phyloP scores from a whole-genome alignment of 2,888 invertebrate species.

The Lysandra bellargus region DNA sequence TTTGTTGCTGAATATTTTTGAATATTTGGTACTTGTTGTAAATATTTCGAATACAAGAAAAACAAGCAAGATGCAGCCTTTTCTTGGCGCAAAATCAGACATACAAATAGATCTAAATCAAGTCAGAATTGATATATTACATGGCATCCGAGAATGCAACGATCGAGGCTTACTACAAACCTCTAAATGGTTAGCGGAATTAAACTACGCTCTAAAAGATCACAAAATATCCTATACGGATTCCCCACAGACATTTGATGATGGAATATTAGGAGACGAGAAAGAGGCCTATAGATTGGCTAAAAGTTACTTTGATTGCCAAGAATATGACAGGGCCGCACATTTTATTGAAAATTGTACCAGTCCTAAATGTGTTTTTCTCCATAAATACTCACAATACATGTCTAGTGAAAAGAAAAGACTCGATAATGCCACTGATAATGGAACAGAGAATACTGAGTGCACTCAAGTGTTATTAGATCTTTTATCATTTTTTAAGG shows the following conservation, averaged over 20 bases:
- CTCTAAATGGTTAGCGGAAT: constrained; percentile 93
- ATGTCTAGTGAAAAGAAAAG: constrained; percentile 95
- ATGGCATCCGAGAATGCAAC: constrained; percentile 83
- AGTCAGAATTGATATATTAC: constrained; percentile 67
- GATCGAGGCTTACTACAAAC: constrained; percentile 89
- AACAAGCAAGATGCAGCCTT: constrained; percentile 53
- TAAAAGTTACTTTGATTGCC: constrained; percentile 93
- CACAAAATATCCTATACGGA: constrained; percentile 81
- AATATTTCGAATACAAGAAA: not conserved
- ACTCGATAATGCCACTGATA: constrained; percentile 84
- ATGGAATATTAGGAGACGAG: constrained; percentile 80
- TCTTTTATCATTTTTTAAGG: constrained; percentile 72
- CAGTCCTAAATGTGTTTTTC: constrained; percentile 87
- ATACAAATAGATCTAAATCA: constrained; percentile 68
- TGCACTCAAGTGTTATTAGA: constrained; percentile 70
- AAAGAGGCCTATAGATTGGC: constrained; percentile 88
- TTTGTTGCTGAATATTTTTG: not conserved
- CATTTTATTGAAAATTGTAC: constrained; percentile 87
- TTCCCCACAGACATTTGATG: constrained; percentile 51
- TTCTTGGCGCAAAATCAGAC: constrained; percentile 63
- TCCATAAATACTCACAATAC: constrained; percentile 92
- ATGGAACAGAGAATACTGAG: constrained; percentile 65
- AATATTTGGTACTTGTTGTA: not conserved
- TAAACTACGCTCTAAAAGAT: constrained; percentile 88
- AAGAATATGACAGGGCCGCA: constrained; percentile 94